phyloP scores from a whole-genome alignment of 2,113 vertebrate genomes.

The Butorides virescens region DNA sequence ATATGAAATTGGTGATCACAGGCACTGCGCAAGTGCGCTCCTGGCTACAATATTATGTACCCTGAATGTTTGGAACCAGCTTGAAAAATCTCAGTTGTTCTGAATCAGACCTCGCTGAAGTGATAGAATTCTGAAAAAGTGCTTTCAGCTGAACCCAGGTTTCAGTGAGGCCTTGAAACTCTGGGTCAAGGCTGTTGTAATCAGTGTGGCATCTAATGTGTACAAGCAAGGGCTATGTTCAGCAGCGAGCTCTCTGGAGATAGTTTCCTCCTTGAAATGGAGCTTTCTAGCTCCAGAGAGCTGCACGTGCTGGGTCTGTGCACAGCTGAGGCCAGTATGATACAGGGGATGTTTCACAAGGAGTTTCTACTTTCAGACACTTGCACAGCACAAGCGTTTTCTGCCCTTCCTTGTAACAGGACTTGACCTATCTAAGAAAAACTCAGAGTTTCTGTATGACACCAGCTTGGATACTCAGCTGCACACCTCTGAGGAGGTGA shows the following conservation, averaged over 20 bases:
- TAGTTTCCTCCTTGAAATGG: not conserved
- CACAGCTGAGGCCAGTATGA: accelerated
- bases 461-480: not conserved
- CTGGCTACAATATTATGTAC: not conserved
- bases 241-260: not conserved
- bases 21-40: accelerated
- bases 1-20: accelerated
- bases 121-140: not conserved
- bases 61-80: not conserved
- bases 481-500: not conserved
- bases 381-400: not conserved
- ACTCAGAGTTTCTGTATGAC: accelerated
- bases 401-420: not conserved
- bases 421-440: not conserved
- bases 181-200: not conserved
- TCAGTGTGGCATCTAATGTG: accelerated
- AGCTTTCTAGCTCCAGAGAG: not conserved
- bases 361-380: not conserved
- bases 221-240: not conserved
- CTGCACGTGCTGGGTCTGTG: not conserved
- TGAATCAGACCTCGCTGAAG: not conserved
- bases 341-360: not conserved
- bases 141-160: not conserved
- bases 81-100: not conserved
- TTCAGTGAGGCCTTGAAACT: not conserved